Evolutionary conservation across 1,140 invertebrate genomes (phyloP), one percentile per base, ranked within the genome.

Genomic region (Megalonaias nervosa): DNA sequence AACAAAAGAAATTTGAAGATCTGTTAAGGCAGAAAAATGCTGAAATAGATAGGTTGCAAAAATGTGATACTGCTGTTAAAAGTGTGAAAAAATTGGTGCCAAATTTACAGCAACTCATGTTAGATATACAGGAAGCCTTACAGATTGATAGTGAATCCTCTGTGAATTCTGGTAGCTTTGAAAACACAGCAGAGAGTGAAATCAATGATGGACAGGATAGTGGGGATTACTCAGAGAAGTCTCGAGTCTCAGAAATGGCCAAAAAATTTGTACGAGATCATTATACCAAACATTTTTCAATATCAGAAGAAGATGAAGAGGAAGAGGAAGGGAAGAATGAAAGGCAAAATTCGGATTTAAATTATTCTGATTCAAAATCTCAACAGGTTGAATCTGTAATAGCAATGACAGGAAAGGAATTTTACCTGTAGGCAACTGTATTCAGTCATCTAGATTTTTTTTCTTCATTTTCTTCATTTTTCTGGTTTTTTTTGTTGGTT

Each of bases 301-400:
- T 75, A 48, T 67, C 74, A 64, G 71, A 73, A n/a, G 74, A 75
- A 23, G 58, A 61, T 48, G 57, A 19, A 13, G 65, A 74, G 19
- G 59, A 68, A 19, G 38, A 23, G 56, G 67, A 75, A 38, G 23
- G 19, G 21, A 69, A 55, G 13, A 59, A 19, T 19, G 57, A n/a
- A 23, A 57, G 59, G 23, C 64, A 66, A 11, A 48, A 48, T 48
- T 9, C 38, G 0, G 38, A 48, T 48, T 48, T 48, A 48, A 48
- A 48, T 48, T 11, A 48, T 48, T 48, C 38, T 48, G 38, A 48
- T 48, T 48, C 38, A 9, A 48, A 48, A 48, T 48, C 38, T 48
- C 38, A 48, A 11, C 38, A 48, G 38, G 38, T 48, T 48, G 38
- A 48, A 48, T 48, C 38, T 48, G 38, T 48, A 48, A 48, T 11